These are phyloP conservation scores for Aphodius granarius DNA, from an alignment of 2,888 invertebrate genomes.

Conservation along the genomic window DNA sequence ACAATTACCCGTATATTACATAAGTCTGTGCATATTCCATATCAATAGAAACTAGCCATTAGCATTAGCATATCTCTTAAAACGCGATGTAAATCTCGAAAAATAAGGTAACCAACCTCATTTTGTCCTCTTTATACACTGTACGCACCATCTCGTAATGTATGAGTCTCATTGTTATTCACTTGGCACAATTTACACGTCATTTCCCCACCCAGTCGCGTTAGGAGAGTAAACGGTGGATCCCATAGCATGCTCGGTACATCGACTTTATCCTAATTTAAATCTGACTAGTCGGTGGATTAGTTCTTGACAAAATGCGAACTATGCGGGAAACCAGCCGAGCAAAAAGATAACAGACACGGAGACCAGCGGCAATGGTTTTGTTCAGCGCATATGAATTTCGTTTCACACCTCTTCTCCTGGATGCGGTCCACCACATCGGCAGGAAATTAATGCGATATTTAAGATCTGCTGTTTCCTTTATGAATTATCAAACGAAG, in stretches of 20 bases:
- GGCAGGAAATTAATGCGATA: not conserved
- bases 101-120: not conserved
- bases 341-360: slow-evolving; percentile 49
- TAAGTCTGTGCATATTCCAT: too few species aligned
- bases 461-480: not conserved
- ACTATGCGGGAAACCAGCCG: slow-evolving; percentile 46
- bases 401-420: slow-evolving; percentile 28
- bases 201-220: slow-evolving; percentile 46
- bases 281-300: slow-evolving; percentile 41
- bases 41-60: too few species aligned
- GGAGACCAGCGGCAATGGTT: slow-evolving; percentile 31
- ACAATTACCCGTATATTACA: too few species aligned
- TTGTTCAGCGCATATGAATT: slow-evolving; percentile 37
- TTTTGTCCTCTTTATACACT: not conserved
- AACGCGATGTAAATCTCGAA: not conserved
- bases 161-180: slow-evolving; percentile 36
- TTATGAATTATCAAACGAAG: not conserved
- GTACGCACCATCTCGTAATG: not conserved
- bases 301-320: slow-evolving; percentile 48
- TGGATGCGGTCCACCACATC: not conserved
- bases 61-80: too few species aligned
- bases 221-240: not conserved
- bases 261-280: slow-evolving; percentile 43
- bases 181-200: slow-evolving; percentile 53
- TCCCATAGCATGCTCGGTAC: slow-evolving; percentile 33